A percentile compares a stretch with the other conserved stretches of the same genome.
Evolutionary conservation across 1,140 invertebrate genomes (phyloP).

Genomic region (Diabrotica virgifera): DNA sequence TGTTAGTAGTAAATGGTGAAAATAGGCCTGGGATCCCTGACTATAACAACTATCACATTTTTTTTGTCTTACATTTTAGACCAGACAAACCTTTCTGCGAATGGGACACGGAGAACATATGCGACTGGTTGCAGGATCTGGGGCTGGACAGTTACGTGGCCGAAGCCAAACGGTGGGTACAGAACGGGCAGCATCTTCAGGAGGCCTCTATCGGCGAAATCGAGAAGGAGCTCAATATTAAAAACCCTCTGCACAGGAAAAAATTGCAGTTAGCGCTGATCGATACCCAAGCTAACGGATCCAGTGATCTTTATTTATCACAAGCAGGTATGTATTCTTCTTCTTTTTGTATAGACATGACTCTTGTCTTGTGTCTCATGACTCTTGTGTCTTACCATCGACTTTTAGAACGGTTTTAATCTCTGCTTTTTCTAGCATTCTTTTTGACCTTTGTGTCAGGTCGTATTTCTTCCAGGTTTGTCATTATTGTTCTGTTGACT

Average conservation of each 20-base stretch:
- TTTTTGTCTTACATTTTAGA: conserved; percentile 36
- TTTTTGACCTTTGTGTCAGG: too few relatives aligned
- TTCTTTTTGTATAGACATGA: too few relatives aligned
- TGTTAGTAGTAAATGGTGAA: too few relatives aligned
- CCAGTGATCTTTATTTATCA: conserved; percentile 56
- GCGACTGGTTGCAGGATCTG: conserved; percentile 83
- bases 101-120: conserved; percentile 81
- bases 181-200: conserved; percentile 77
- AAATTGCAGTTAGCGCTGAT: conserved; percentile 84
- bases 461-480: too few relatives aligned
- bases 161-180: conserved; percentile 79
- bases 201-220: conserved; percentile 75
- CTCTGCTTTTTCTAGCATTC: too few relatives aligned
- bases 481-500: too few relatives aligned
- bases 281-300: conserved; percentile 53
- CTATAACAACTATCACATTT: conserved; percentile 3
- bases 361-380: too few relatives aligned
- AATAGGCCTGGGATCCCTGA: too few relatives aligned
- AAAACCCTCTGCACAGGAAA: conserved; percentile 86
- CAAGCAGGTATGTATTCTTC: conserved; percentile 52
- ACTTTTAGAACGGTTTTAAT: too few relatives aligned
- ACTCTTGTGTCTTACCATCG: too few relatives aligned
- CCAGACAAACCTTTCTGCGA: conserved; percentile 64
- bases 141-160: conserved; percentile 80
- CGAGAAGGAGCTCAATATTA: conserved; percentile 86